phyloP scores from a whole-genome alignment of 2,888 invertebrate genomes.

The Nephrotoma appendiculata region DNA sequence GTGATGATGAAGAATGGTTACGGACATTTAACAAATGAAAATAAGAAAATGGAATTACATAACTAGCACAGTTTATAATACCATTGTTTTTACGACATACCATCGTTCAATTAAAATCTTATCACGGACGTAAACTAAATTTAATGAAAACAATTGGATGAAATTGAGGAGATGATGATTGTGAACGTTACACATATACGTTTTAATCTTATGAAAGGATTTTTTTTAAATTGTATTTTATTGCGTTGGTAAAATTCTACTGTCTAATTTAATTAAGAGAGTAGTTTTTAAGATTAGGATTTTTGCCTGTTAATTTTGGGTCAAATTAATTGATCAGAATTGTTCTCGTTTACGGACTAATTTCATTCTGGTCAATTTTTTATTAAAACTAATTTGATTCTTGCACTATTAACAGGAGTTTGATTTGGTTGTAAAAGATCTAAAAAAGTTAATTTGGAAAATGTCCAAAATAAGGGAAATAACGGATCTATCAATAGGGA shows the following conservation, averaged over 20 bases:
- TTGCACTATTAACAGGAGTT: too few species aligned
- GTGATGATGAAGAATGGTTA: not conserved
- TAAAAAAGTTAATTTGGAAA: too few species aligned
- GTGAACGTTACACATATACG: not conserved
- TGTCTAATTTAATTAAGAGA: not conserved
- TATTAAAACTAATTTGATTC: too few species aligned
- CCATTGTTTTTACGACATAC: not conserved
- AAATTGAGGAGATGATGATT: not conserved
- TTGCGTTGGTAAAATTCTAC: not conserved
- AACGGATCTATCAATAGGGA: too few species aligned
- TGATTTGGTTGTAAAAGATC: too few species aligned
- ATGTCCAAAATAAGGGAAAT: too few species aligned
- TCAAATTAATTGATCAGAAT: too few species aligned
- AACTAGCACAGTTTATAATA: not conserved
- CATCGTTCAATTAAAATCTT: not conserved
- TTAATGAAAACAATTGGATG: not conserved
- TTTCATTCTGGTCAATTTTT: too few species aligned
- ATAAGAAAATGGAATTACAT: not conserved
- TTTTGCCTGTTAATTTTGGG: too few species aligned
- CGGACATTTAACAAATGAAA: not conserved
- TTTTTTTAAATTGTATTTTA: not conserved
- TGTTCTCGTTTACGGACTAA: too few species aligned
- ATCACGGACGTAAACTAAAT: not conserved
- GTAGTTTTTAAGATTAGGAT: not conserved
- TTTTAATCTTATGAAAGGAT: not conserved